Percentiles rank a stretch among this genome's conserved stretches.
phyloP scores from a whole-genome alignment of 37 sponge, comb jelly and placozoan species.

The Halichondria panicea region DNA sequence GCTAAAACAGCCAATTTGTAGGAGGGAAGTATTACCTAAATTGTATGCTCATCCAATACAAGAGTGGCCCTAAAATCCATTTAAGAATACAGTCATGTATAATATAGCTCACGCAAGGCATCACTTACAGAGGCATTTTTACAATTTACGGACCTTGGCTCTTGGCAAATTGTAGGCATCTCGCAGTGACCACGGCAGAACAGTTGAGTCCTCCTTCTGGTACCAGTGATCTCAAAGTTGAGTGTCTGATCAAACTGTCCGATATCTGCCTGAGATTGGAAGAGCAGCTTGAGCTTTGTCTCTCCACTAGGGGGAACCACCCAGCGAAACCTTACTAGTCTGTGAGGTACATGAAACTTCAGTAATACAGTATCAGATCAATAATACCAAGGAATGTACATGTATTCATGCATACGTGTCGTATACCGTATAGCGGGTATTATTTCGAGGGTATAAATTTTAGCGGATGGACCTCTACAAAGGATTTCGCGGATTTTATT shows the following conservation, averaged over 20 bases:
- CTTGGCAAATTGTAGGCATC: conserved; percentile 79
- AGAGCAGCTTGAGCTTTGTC: conserved; percentile 64
- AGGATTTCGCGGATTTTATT: too few species aligned
- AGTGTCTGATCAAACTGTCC: conserved; percentile 90
- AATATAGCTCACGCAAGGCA: too few species aligned
- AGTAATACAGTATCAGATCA: too few species aligned
- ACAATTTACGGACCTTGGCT: conserved; percentile 88
- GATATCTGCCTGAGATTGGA: conserved; percentile 77
- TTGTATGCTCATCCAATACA: background rate
- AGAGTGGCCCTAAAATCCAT: too few species aligned
- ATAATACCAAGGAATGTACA: too few species aligned
- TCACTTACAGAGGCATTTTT: too few species aligned
- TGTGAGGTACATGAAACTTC: too few species aligned
- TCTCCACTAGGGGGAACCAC: conserved; percentile 76
- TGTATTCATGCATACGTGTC: too few species aligned
- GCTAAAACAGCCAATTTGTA: background rate
- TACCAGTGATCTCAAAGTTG: conserved; percentile 95
- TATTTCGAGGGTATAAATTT: too few species aligned
- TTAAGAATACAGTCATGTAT: too few species aligned
- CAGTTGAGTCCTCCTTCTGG: conserved; percentile 81
- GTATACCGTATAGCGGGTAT: too few species aligned
- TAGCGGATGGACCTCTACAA: too few species aligned
- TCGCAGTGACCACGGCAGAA: conserved; percentile 90
- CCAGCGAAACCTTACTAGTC: conserved; percentile 88
- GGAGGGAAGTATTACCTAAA: background rate